Evolutionary conservation across 2,797 vertebrate species (phyloP).

Genomic region (Eupleurogrammus muticus): DNA sequence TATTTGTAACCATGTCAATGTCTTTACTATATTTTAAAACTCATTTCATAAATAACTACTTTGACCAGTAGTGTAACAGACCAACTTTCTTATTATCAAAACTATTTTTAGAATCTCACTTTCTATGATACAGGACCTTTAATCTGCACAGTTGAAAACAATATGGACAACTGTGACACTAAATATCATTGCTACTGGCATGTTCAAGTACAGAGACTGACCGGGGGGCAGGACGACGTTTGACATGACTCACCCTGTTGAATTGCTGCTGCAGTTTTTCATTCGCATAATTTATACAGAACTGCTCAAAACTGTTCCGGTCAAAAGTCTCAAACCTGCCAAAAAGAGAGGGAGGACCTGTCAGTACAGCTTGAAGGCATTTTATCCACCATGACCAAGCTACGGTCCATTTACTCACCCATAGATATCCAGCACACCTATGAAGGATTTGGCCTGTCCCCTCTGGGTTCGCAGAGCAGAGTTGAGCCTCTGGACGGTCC

Average conservation of each 20-base stretch:
- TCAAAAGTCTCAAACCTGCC: constrained; percentile 88
- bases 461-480: constrained; percentile 73
- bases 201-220: neutral
- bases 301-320: constrained; percentile 89
- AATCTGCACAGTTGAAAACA: neutral
- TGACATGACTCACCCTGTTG: constrained; percentile 79
- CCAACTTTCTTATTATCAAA: no score
- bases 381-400: neutral
- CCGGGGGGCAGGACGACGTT: neutral
- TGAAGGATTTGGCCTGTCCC: constrained; percentile 71
- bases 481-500: constrained; percentile 85
- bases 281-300: constrained; percentile 90
- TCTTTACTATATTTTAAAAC: no score
- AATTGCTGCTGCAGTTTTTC: constrained; percentile 90
- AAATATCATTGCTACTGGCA: neutral
- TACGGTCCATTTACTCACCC: constrained; percentile 72
- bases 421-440: constrained; percentile 86
- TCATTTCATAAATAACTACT: no score
- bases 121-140: no score
- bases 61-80: no score
- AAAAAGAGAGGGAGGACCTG: constrained; percentile 25
- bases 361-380: constrained; percentile 4
- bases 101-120: no score
- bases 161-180: neutral
- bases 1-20: no score